phyloP scores from a whole-genome alignment of 2,888 invertebrate genomes.

The Tipula vernalis region DNA sequence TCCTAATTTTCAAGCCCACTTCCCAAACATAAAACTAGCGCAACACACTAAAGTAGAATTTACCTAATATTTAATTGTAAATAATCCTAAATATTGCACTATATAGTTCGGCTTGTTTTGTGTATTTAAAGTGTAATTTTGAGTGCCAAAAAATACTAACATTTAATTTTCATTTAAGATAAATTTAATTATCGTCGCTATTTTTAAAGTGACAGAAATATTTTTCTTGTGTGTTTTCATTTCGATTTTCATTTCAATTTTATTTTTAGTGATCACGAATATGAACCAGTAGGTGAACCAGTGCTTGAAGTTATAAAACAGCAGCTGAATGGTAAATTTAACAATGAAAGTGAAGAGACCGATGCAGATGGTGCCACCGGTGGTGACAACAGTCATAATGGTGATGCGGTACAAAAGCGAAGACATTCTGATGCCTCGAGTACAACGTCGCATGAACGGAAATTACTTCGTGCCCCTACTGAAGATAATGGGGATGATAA shows the following conservation, averaged over 20 bases:
- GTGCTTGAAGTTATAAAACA: conserved; percentile 19
- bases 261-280: conserved; percentile 78
- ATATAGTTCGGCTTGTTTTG: background rate
- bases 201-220: background rate
- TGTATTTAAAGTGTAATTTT: background rate
- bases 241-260: conserved; percentile 14
- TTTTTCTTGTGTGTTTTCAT: background rate
- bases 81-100: background rate
- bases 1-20: background rate
- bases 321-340: conserved; percentile 12
- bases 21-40: background rate
- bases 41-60: background rate
- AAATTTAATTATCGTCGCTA: background rate
- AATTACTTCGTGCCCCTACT: conserved; percentile 31
- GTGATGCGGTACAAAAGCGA: conserved; percentile 8
- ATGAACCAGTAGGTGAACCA: conserved; percentile 76
- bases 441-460: conserved; percentile 39
- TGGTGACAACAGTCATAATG: background rate
- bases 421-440: conserved; percentile 35
- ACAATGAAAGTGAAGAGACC: conserved; percentile 7
- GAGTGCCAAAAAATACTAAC: background rate
- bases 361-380: background rate
- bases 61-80: background rate
- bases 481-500: conserved; percentile 39
- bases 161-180: background rate